Evolutionary conservation across 2,888 invertebrate genomes (phyloP), one percentile per base, ranked within the genome.

Genomic region (Drosophila demipolita): DNA sequence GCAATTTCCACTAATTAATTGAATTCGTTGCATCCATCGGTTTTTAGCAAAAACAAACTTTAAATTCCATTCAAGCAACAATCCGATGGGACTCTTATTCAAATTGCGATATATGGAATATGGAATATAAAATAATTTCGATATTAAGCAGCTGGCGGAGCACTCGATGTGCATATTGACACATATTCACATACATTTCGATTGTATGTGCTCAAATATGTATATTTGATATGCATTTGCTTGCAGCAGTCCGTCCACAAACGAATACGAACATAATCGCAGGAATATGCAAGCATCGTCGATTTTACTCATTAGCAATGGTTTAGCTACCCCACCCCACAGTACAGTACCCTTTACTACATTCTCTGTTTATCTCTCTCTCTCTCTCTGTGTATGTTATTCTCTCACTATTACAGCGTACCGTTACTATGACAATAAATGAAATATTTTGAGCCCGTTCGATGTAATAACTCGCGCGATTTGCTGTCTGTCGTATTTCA

Each of bases 381-480:
- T 3, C 38, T 2, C 15, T 3, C 3, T 0, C 9, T 1, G 2
- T 9, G 20, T 9, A 9, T 23, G 12, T 5, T 0, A 6, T 40
- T 17, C 42, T 3, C 11, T 1, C 29, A 11, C 50, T 17, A 7
- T 23, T 52, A 36, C 50, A 38, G 52, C 15, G 53, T 36, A 40
- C 45, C 63, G 82, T 75, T 68, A 72, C 65, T 75, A 80, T 78
- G 87, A 70, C 80, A 75, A 85, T 85, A 87, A 83, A 83, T 85
- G 88, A 78, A 85, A 83, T 80, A 87, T 87, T 80, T 84, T 88
- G 82, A 86, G 84, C 82, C 84, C 77, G 80, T 80, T 77, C 82
- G 70, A 84, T 85, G 79, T 87, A 88, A 85, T 85, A 89, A 84
- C 82, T 80, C 67, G 70, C 73, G 75, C 84, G 82, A 68, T 75